These are phyloP conservation scores for Bagarius yarrelli DNA, from an alignment of 2,113 vertebrate species.

Conservation along the genomic window DNA sequence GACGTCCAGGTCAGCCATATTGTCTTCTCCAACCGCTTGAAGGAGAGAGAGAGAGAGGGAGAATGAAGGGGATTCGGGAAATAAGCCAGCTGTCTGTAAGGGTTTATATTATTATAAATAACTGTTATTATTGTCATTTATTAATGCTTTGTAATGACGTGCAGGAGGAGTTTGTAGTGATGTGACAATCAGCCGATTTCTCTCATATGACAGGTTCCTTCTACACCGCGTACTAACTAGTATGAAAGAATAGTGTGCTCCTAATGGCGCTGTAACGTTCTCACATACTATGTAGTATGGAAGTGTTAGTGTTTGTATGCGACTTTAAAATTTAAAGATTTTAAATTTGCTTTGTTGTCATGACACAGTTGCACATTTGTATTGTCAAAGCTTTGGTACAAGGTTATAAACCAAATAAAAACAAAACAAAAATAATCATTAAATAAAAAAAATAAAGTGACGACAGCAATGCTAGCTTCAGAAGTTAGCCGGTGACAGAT, in stretches of 20 bases:
- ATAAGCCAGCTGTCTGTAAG: conserved; percentile 73
- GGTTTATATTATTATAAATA: neutral
- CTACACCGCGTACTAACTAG: neutral
- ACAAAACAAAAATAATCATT: no score
- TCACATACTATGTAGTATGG: neutral
- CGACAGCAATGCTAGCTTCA: no score
- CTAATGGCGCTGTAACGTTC: neutral
- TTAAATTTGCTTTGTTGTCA: no score
- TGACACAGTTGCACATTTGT: no score
- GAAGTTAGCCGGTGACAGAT: neutral
- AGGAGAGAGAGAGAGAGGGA: conserved; percentile 63
- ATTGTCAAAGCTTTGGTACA: no score
- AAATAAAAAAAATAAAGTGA: no score
- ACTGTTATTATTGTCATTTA: neutral
- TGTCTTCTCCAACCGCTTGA: conserved; percentile 57
- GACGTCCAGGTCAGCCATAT: conserved; percentile 65
- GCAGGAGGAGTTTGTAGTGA: neutral
- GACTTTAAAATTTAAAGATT: no score
- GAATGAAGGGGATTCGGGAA: conserved; percentile 75
- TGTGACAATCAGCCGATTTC: no score
- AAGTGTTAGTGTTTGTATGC: neutral
- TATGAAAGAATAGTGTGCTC: neutral
- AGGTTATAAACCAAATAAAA: no score
- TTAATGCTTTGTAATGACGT: neutral
- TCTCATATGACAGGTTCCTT: neutral